Evolutionary conservation across 2,113 vertebrate genomes (phyloP).

Genomic region (Asarcornis scutulata): DNA sequence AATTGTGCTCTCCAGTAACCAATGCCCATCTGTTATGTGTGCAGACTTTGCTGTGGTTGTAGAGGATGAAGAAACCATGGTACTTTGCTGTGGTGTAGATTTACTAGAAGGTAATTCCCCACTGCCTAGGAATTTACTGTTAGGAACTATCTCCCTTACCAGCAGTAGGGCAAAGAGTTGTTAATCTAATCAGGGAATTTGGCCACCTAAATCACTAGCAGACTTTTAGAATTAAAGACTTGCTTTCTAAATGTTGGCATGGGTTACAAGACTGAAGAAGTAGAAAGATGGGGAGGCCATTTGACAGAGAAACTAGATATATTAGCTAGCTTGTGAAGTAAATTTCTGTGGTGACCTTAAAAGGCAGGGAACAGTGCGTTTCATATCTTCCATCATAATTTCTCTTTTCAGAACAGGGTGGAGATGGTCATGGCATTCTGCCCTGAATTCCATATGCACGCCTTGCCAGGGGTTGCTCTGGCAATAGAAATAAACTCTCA

Average conservation of each 20-base stretch:
- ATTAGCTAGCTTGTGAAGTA: not conserved
- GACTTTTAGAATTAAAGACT: not conserved
- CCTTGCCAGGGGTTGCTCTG: not conserved
- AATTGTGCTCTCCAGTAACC: not conserved
- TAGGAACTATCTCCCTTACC: not conserved
- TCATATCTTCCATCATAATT: not conserved
- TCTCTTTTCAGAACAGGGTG: not conserved
- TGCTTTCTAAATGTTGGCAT: not conserved
- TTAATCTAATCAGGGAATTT: not conserved
- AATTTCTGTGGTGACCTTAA: not conserved
- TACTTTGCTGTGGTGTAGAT: not conserved
- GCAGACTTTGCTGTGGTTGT: not conserved
- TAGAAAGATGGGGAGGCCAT: not conserved
- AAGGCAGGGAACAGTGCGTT: constrained; percentile 41
- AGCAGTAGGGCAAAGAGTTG: not conserved
- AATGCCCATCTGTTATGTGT: rapidly evolving
- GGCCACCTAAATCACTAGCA: not conserved
- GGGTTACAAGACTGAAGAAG: not conserved
- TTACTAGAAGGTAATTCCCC: not conserved
- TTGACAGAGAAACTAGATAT: not conserved
- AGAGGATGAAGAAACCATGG: not conserved
- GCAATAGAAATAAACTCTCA: not conserved
- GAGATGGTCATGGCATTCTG: not conserved
- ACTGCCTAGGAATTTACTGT: not conserved
- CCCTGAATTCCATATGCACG: not conserved